Evolutionary conservation across 2,113 vertebrate species (phyloP), one percentile per base, ranked within the genome.

Genomic region (Hyla sarda): DNA sequence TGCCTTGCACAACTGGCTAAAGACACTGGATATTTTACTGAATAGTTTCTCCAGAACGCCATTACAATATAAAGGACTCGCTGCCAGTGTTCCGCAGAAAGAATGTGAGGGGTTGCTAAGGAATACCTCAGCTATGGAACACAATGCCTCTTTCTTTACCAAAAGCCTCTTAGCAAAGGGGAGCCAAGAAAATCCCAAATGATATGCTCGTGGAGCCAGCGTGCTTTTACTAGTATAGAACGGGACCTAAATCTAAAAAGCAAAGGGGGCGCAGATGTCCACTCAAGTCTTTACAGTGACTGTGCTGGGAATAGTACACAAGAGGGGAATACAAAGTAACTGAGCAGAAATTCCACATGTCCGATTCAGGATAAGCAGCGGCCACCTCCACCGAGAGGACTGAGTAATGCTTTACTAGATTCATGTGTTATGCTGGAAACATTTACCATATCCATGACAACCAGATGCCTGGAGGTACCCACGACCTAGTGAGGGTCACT

Each of bases 91-190:
- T 67, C 41, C 60, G 30, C 71, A 65, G 58, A 32, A 82, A 78
- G 72, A 87, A 85, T 86, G 89, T 87, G 88, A 90, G 82, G 88
- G 87, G 92, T 92, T 93, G 92, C 92, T 91, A 93, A 89, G 90
- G 91, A 92, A 89, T 88, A 89, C 87, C 71, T 73, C 87, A 75
- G 90, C 88, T 73, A 91, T 90, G 88, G 86, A 32, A 86, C 93
- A 94, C 91, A 93, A 93, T 92, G 93, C 91, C 83, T 89, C 90
- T 73, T 91, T 93, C 90, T 92, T 87, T 87, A 62, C 88, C 74
- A 90, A 93, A 94, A 93, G 88, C 85, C 78, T 62, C 78, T 87
- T 82, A 82, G 54, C 32, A 81, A 71, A 82, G 25, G 11, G 67
- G 81, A 87, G 85, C 85, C 41, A 87, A 87, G 78, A 71, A 87